phyloP scores from a whole-genome alignment of 2,113 vertebrate species.

The Petroica traversi region DNA sequence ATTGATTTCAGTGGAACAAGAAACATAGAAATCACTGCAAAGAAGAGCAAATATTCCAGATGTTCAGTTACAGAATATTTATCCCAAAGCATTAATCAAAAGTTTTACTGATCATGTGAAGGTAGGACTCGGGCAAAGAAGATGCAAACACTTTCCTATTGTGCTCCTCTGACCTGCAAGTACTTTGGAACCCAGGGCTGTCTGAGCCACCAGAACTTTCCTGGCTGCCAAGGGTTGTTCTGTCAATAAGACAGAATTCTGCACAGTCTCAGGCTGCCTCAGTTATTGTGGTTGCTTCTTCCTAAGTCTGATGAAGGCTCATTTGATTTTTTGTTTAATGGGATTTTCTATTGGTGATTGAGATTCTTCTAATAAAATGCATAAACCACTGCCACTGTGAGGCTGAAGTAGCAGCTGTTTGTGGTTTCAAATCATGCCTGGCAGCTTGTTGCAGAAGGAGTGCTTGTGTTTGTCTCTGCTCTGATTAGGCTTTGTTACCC shows the following conservation, averaged over 20 bases:
- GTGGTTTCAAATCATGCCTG: not conserved
- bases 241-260: not conserved
- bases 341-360: not conserved
- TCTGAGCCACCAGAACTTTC: not conserved
- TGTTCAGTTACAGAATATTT: not conserved
- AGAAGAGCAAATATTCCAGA: not conserved
- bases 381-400: not conserved
- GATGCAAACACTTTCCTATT: not conserved
- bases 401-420: not conserved
- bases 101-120: not conserved
- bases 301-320: not conserved
- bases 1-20: not conserved
- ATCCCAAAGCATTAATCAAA: not conserved
- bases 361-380: not conserved
- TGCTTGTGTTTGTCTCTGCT: not conserved
- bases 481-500: not conserved
- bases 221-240: not conserved
- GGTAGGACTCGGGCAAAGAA: not conserved
- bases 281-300: not conserved
- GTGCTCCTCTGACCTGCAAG: not conserved
- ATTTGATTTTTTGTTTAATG: not conserved
- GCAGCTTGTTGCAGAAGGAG: not conserved
- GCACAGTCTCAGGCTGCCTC: not conserved
- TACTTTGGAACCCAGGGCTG: rapidly evolving
- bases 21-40: not conserved